Evolutionary conservation across 2,113 vertebrate genomes (phyloP).

Genomic region (Prunella himalayana): DNA sequence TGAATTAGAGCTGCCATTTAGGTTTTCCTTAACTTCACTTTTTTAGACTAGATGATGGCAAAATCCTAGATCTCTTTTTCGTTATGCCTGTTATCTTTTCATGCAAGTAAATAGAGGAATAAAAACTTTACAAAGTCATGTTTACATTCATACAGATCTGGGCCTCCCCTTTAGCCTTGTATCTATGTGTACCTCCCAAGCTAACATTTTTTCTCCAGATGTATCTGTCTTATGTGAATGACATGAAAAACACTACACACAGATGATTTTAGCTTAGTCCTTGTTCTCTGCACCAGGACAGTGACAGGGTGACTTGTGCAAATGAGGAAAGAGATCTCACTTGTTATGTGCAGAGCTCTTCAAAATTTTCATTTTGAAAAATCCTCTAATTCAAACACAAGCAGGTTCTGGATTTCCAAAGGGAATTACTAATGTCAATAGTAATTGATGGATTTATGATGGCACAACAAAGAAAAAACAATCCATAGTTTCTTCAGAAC

Average conservation of each 20-base stretch:
- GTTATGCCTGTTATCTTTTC: neutral
- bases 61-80: neutral
- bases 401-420: neutral
- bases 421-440: neutral
- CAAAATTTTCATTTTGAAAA: neutral
- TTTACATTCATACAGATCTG: neutral
- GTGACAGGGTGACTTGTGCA: neutral
- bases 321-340: neutral
- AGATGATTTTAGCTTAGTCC: neutral
- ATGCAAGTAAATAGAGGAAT: neutral
- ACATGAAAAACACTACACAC: neutral
- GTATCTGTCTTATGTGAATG: neutral
- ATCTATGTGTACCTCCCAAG: neutral
- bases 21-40: neutral
- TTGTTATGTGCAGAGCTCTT: neutral
- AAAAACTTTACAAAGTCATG: neutral
- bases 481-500: neutral
- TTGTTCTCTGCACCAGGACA: neutral
- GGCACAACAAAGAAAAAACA: neutral
- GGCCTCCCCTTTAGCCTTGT: neutral
- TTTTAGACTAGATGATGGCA: neutral
- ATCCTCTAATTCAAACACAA: neutral
- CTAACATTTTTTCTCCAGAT: neutral
- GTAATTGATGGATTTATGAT: neutral
- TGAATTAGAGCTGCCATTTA: neutral